These are phyloP conservation scores for Dromius quadrimaculatus DNA, from an alignment of 2,888 invertebrate genomes.

Conservation along the genomic window DNA sequence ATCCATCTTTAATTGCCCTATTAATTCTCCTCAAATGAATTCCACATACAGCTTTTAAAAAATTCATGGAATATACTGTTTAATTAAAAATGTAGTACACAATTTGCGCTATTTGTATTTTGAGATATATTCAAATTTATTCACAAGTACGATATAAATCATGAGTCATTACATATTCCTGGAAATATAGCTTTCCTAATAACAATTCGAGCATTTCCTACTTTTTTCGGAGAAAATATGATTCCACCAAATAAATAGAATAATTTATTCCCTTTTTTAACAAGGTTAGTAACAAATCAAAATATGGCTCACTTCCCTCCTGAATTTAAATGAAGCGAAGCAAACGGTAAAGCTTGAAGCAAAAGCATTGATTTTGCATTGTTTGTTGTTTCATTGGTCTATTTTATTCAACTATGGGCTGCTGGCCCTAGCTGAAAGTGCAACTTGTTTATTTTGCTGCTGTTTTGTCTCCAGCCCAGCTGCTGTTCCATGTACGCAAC, in stretches of 20 bases:
- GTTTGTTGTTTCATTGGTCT: neutral
- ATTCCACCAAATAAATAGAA: too few species aligned
- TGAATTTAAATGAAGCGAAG: too few species aligned
- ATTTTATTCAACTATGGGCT: neutral
- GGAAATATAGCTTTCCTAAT: constrained; percentile 43
- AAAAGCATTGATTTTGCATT: neutral
- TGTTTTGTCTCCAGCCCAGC: too few species aligned
- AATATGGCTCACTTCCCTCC: too few species aligned
- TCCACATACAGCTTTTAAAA: too few species aligned
- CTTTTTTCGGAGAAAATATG: too few species aligned
- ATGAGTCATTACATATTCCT: constrained; percentile 46
- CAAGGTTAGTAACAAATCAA: too few species aligned
- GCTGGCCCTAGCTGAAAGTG: constrained; percentile 5
- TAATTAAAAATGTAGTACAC: constrained; percentile 48
- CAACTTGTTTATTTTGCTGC: neutral
- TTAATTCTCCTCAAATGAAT: too few species aligned
- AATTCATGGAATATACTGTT: constrained; percentile 13
- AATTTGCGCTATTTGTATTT: constrained; percentile 46
- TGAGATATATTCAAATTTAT: constrained; percentile 50
- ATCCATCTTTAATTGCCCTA: too few species aligned
- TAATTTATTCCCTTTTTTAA: too few species aligned
- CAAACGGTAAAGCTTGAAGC: neutral
- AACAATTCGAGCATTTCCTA: constrained; percentile 46
- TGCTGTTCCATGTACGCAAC: neutral
- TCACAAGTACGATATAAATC: constrained; percentile 39